Evolutionary conservation across 2,797 vertebrate genomes (phyloP).

Genomic region (Poeciliopsis turneri): DNA sequence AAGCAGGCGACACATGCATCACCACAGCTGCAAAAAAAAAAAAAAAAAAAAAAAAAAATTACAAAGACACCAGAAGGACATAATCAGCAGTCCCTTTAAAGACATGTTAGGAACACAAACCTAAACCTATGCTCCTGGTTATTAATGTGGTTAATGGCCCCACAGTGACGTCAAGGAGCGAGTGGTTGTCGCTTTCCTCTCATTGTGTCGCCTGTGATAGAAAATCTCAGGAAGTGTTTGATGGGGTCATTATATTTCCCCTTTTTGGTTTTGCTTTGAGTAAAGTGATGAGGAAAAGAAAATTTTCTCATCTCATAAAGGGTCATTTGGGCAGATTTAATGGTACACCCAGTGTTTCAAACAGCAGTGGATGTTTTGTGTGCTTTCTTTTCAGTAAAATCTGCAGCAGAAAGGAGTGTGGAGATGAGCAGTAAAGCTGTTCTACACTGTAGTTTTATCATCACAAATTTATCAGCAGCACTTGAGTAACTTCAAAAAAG

Average conservation of each 20-base stretch:
- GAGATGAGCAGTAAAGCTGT: constrained; percentile 24
- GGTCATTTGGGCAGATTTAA: constrained; percentile 29
- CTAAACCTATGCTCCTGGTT: constrained; percentile 40
- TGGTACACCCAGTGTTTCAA: background rate
- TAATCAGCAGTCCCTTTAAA: constrained; percentile 31
- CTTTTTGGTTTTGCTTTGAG: constrained; percentile 10
- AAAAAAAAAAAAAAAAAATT: constrained; percentile 11
- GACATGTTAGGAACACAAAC: constrained; percentile 36
- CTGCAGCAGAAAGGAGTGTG: background rate
- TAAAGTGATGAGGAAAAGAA: constrained; percentile 14
- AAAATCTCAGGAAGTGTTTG: constrained; percentile 33
- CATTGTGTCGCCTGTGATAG: background rate
- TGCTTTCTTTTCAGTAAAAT: constrained; percentile 33
- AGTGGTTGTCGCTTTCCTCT: constrained; percentile 9
- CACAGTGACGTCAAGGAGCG: constrained; percentile 39
- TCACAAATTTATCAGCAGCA: constrained; percentile 27
- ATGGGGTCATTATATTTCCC: constrained; percentile 27
- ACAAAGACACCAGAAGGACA: constrained; percentile 28
- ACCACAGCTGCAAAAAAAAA: constrained; percentile 6
- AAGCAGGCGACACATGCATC: constrained; percentile 34
- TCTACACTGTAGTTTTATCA: constrained; percentile 22
- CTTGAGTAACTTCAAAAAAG: background rate
- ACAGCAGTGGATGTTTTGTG: constrained; percentile 6
- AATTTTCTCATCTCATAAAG: constrained; percentile 1
- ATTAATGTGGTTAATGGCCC: constrained; percentile 59